Base-by-base conservation (phyloP, 2,888 invertebrate species). In the Cybosia mesomella region DNA sequence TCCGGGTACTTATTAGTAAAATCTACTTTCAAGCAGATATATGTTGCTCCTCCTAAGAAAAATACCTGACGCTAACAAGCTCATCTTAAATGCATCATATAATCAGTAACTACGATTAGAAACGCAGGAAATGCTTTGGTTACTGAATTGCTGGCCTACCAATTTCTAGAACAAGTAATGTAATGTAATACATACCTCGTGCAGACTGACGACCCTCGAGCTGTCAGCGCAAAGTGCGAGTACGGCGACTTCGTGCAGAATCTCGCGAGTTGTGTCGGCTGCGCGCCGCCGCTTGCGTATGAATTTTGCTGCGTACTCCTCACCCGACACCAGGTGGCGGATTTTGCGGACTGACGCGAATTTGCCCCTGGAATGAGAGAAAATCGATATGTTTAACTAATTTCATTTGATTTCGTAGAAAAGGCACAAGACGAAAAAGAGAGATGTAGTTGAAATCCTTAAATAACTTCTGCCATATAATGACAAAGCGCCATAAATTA, bases 241-340 rank as follows among this genome's bases (percentile, higher is more conserved):
- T 80, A 99, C 98, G 64, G 98, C 98, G 77, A 99, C 98, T 93
- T 99, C 99, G 93, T 99, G 98, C 80, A 98, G 96, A 84, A 99
- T 98, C 93, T 99, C 98, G 81, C 98, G 96, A 87, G 97, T 97
- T 83, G 97, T 97, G 92, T 98, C 98, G 79, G 97, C 96, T 79
- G 98, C 97, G 82, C 98, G 97, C 90, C 98, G 97, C 84, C 99
- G 96, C 89, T 99, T 97, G 92, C 98, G 97, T 81, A 98, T 97
- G 93, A 98, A 98, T 95, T 99, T 99, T 76, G 99, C 99, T n/a
- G 99, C 99, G 94, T 98, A 99, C 89, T 98, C 97, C 86, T 97
- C 96, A 71, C 98, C 98, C 66, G 97, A 97, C 83, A 97, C 96
- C 91, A 97, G 96, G 95, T 99, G 98, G 43, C 97, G 96, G 88